Evolutionary conservation across 2,888 invertebrate genomes (phyloP).

Genomic region (Hydriomena furcata): DNA sequence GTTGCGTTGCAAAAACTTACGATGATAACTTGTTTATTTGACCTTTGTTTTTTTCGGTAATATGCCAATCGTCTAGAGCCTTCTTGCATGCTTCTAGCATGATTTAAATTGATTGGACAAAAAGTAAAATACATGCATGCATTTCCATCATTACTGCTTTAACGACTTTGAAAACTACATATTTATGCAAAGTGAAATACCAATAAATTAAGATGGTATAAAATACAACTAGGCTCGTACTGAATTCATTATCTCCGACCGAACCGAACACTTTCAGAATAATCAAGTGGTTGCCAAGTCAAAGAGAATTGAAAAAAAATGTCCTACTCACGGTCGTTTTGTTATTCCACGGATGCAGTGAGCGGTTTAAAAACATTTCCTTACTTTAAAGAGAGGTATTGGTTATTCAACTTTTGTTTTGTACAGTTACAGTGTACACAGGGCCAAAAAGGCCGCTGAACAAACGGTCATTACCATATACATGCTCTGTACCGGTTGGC

Average conservation of each 20-base stretch:
- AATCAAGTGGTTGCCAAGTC: constrained; percentile 22
- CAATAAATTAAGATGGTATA: constrained; percentile 23
- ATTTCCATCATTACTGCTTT: constrained; percentile 18
- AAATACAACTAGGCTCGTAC: constrained; percentile 9
- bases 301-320: constrained; percentile 13
- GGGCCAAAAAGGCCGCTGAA: constrained; percentile 38
- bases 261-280: constrained; percentile 31
- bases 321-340: constrained; percentile 34
- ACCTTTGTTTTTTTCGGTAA: constrained; percentile 48
- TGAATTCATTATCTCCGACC: constrained; percentile 26
- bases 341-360: constrained; percentile 36
- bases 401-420: constrained; percentile 48
- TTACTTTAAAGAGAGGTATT: constrained; percentile 45
- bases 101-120: constrained; percentile 11
- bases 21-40: constrained; percentile 42
- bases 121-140: constrained; percentile 10
- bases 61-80: constrained; percentile 13
- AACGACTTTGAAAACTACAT: constrained; percentile 8
- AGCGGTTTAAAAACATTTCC: constrained; percentile 44
- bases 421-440: constrained; percentile 48
- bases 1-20: constrained; percentile 47
- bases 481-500: constrained; percentile 53
- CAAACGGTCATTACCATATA: constrained; percentile 64
- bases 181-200: constrained; percentile 22
- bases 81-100: constrained; percentile 26